These are phyloP conservation scores for Rhadinocentrus ornatus DNA, from an alignment of 2,797 vertebrate genomes.

Conservation along the genomic window DNA sequence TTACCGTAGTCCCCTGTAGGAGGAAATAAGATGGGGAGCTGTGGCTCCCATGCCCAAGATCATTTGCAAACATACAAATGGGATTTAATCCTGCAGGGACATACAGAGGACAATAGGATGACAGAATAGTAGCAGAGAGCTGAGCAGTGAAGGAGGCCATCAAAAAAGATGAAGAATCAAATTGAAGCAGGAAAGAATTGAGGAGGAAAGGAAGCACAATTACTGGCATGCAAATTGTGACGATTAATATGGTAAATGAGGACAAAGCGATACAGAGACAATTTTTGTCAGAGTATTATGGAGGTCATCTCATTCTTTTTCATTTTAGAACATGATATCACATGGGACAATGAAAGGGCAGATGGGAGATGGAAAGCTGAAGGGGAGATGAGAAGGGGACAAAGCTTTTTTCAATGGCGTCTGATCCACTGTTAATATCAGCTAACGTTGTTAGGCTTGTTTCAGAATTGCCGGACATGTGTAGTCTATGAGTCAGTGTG, in stretches of 20 bases:
- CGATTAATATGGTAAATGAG: conserved; percentile 60
- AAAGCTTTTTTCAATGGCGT: conserved; percentile 2
- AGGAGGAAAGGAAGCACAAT: conserved; percentile 18
- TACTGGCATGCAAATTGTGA: conserved; percentile 49
- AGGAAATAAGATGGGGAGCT: conserved; percentile 17
- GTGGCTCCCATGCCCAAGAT: conserved; percentile 37
- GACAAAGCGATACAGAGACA: conserved; percentile 34
- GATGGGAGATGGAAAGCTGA: conserved; percentile 39
- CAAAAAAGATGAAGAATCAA: conserved; percentile 39
- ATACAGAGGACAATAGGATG: conserved; percentile 2
- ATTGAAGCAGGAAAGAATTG: conserved; percentile 29
- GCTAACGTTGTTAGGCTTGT: conserved; percentile 19
- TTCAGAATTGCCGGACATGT: background rate
- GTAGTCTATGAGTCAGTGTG: conserved; percentile 20
- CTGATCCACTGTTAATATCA: conserved; percentile 21
- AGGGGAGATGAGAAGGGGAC: conserved; percentile 32
- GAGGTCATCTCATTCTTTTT: conserved; percentile 34
- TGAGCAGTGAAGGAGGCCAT: conserved; percentile 18
- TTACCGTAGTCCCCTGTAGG: conserved; percentile 1
- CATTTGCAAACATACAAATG: conserved; percentile 19
- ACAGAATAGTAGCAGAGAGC: conserved; percentile 34
- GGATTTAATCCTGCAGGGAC: conserved; percentile 26
- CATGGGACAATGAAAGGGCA: conserved; percentile 51
- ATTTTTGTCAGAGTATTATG: conserved; percentile 38
- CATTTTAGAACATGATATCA: conserved; percentile 63